Evolutionary conservation across 2,888 invertebrate genomes (phyloP).

Genomic region (Lysandra bellargus): DNA sequence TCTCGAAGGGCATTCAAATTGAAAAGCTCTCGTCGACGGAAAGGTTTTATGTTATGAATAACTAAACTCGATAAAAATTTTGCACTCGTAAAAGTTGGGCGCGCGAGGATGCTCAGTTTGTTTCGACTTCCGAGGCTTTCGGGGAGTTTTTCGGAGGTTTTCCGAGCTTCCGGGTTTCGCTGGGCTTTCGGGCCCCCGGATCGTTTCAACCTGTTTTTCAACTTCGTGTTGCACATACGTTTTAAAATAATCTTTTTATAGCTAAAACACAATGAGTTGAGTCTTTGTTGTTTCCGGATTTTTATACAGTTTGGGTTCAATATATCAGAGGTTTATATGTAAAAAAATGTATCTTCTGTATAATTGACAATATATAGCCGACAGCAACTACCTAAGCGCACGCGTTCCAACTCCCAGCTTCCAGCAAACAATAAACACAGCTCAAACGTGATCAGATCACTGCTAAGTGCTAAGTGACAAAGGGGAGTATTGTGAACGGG

Average conservation of each 20-base stretch:
- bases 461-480: not conserved
- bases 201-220: not conserved
- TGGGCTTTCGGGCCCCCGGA: not conserved
- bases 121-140: slow-evolving; percentile 22
- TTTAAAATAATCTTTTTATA: not conserved
- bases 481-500: not conserved
- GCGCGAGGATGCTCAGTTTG: slow-evolving; percentile 30
- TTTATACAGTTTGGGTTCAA: not conserved
- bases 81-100: slow-evolving; percentile 38
- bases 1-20: slow-evolving; percentile 65
- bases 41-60: slow-evolving; percentile 63
- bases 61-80: slow-evolving; percentile 61
- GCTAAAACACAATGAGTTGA: not conserved
- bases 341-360: not conserved
- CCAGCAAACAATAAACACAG: not conserved
- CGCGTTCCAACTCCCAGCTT: not conserved
- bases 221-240: not conserved
- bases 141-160: slow-evolving; percentile 11
- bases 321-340: not conserved
- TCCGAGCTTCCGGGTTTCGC: not conserved
- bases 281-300: not conserved
- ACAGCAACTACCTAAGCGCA: not conserved
- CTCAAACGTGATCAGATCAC: slow-evolving; percentile 10
- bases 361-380: too few species aligned
- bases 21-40: slow-evolving; percentile 53